A percentile compares a stretch with the other conserved stretches of the same genome.
phyloP scores from a whole-genome alignment of 2,888 invertebrate species.

The Ecliptopera silaceata region DNA sequence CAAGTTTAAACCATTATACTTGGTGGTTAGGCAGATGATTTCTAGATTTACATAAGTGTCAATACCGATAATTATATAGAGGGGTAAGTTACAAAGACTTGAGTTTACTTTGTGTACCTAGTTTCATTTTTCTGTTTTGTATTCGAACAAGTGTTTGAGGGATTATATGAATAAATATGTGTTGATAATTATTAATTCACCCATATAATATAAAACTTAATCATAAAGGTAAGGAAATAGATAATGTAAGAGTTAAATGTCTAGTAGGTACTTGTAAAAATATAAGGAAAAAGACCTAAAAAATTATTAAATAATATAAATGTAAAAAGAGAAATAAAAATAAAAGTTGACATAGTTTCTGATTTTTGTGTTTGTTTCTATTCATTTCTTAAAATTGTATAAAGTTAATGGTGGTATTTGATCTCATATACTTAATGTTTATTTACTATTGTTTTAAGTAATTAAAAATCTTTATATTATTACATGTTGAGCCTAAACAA shows the following conservation, averaged over 20 bases:
- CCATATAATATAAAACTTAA: conserved; percentile 85
- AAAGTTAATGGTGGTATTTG: no score
- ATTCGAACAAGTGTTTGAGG: no score
- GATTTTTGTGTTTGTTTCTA: no score
- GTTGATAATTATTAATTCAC: conserved; percentile 84
- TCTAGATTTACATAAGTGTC: conserved; percentile 21
- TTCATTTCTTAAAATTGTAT: no score
- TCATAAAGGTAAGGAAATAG: conserved; percentile 85
- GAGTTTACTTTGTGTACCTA: background rate
- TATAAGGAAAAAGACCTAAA: conserved; percentile 87
- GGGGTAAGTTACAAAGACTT: conserved; percentile 20
- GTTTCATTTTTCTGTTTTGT: no score
- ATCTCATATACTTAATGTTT: no score
- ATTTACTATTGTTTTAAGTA: no score
- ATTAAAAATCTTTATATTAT: no score
- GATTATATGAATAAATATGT: conserved; percentile 87
- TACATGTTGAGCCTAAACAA: no score
- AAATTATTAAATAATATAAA: conserved; percentile 87
- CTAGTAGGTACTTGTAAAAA: conserved; percentile 88
- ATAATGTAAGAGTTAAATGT: conserved; percentile 83
- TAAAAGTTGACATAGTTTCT: conserved; percentile 78
- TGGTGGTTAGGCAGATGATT: no score
- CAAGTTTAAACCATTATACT: no score
- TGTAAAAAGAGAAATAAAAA: conserved; percentile 83
- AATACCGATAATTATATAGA: conserved; percentile 32